phyloP scores from a whole-genome alignment of 2,888 invertebrate species.

The Brassicogethes aeneus region DNA sequence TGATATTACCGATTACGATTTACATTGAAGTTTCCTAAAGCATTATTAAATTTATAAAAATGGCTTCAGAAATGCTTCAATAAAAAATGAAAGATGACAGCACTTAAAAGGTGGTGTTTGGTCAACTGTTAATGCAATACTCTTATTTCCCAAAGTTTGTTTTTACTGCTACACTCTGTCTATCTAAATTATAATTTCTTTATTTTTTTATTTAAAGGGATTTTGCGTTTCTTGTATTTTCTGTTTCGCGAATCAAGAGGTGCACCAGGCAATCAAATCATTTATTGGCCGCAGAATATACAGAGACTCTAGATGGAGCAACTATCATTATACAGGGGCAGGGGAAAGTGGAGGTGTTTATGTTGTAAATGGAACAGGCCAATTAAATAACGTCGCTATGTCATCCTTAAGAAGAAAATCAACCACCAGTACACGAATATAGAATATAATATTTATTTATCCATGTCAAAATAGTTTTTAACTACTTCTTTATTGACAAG shows the following conservation, averaged over 20 bases:
- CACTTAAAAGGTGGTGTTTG: no score
- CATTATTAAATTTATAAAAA: no score
- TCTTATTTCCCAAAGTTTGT: no score
- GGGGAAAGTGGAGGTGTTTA: constrained; percentile 33
- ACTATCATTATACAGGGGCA: constrained; percentile 31
- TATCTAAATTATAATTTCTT: no score
- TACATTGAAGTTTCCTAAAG: no score
- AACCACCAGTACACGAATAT: constrained; percentile 14
- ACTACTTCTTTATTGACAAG: no score
- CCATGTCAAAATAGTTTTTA: no score
- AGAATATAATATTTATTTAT: no score
- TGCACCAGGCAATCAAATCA: constrained; percentile 46
- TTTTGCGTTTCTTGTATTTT: constrained; percentile 61
- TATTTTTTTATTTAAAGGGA: constrained; percentile 44
- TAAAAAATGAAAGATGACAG: no score
- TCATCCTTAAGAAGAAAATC: constrained; percentile 28
- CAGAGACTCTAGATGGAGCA: constrained; percentile 26
- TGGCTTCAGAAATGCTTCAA: no score
- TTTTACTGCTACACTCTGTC: no score
- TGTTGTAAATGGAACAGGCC: constrained; percentile 32
- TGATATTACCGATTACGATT: no score
- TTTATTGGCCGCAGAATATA: constrained; percentile 39
- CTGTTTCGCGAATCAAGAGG: constrained; percentile 71
- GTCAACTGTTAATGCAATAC: neutral
- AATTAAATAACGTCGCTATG: constrained; percentile 28